Conservation (phyloP, 92 coral and sea anemone species). For the Palythoa caribaeorum region DNA sequence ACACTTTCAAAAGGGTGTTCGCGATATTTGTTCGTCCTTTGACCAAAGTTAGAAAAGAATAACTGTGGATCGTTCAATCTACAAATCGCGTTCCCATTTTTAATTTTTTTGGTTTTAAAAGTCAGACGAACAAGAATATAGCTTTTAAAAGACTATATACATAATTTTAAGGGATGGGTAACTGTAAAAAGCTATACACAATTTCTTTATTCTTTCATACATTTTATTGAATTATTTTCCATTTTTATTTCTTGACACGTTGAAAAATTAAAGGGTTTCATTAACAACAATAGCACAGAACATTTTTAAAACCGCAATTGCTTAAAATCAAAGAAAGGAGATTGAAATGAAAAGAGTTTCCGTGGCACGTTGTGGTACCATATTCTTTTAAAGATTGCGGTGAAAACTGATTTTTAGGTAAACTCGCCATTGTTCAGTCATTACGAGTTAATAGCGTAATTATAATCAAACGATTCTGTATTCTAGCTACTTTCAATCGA, state of each 20-base stretch:
- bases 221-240: not conserved
- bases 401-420: not conserved
- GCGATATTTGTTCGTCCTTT: no score
- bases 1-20: no score
- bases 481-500: slow-evolving; percentile 10
- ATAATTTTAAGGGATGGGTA: no score
- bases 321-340: not conserved
- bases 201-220: no score
- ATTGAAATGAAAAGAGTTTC: not conserved
- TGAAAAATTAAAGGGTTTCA: not conserved
- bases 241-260: not conserved
- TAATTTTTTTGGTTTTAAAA: no score
- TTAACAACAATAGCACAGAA: not conserved
- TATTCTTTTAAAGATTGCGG: not conserved
- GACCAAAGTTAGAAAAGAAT: no score
- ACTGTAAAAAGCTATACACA: no score
- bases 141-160: no score
- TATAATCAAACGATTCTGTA: not conserved
- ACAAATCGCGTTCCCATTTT: no score
- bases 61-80: no score
- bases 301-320: not conserved
- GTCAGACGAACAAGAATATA: no score
- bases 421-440: slow-evolving; percentile 1
- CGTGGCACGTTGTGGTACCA: not conserved
- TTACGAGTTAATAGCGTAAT: slow-evolving; percentile 14